phyloP scores from a whole-genome alignment of 2,888 invertebrate species.

The Polyploca ridens region DNA sequence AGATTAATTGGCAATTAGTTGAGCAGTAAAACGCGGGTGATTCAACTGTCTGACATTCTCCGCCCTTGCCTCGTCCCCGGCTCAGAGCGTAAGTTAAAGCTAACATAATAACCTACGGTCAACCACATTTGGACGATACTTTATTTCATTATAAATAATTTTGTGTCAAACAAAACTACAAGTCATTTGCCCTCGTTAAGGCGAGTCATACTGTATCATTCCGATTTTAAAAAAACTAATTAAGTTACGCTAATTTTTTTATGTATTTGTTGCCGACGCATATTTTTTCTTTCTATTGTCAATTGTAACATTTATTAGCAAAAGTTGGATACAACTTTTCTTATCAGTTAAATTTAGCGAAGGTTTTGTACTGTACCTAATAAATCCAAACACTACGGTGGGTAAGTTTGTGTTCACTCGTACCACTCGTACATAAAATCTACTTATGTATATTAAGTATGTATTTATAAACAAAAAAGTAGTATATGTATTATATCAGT shows the following conservation, averaged over 20 bases:
- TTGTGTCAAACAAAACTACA: conserved; percentile 27
- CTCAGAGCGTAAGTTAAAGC: conserved; percentile 29
- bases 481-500: no score
- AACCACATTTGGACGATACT: conserved; percentile 32
- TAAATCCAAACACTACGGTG: not conserved
- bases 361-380: not conserved
- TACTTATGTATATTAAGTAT: no score
- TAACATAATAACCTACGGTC: conserved; percentile 25
- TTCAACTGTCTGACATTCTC: conserved; percentile 72
- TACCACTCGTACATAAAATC: not conserved
- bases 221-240: not conserved
- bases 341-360: not conserved
- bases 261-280: not conserved
- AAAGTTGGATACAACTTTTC: not conserved
- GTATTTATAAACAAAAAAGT: no score
- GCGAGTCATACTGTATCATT: not conserved
- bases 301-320: not conserved
- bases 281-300: not conserved
- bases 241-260: not conserved
- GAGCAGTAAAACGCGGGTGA: conserved; percentile 57
- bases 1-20: conserved; percentile 65
- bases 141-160: conserved; percentile 38
- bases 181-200: conserved; percentile 28
- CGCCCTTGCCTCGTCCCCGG: conserved; percentile 61
- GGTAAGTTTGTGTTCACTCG: not conserved